These are phyloP conservation scores for Carposina sasakii DNA, from an alignment of 1,140 invertebrate species.

Conservation along the genomic window DNA sequence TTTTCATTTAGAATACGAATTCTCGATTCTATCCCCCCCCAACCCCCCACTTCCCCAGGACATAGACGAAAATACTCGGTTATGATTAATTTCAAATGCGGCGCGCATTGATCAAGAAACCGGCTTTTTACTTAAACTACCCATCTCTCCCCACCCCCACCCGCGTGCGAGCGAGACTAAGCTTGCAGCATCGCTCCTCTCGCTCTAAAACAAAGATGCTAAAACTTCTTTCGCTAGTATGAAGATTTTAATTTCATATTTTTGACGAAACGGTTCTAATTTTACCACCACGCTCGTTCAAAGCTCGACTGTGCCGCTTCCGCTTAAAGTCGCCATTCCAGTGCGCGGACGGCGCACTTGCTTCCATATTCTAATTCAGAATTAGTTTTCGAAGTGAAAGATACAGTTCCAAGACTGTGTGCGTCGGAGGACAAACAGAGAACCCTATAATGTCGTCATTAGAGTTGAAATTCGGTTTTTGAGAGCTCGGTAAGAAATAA, in stretches of 20 bases:
- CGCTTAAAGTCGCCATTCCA: conserved; percentile 23
- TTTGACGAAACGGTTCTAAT: conserved; percentile 71
- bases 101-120: conserved; percentile 68
- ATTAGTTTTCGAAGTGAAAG: conserved; percentile 72
- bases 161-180: conserved; percentile 59
- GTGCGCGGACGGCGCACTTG: conserved; percentile 35
- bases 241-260: conserved; percentile 73
- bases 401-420: conserved; percentile 69
- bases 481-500: conserved; percentile 55
- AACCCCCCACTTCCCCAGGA: conserved; percentile 33
- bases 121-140: conserved; percentile 69
- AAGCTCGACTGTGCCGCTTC: conserved; percentile 26
- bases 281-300: conserved; percentile 25
- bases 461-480: conserved; percentile 30
- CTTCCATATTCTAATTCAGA: conserved; percentile 67
- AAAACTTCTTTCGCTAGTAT: conserved; percentile 73
- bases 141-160: conserved; percentile 42
- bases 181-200: conserved; percentile 53
- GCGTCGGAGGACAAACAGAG: conserved; percentile 11
- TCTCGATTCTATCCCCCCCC: conserved; percentile 35
- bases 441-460: not conserved
- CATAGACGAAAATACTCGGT: conserved; percentile 71
- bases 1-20: conserved; percentile 71
- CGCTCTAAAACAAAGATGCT: conserved; percentile 72
- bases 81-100: conserved; percentile 71